Conservation (phyloP, 2,888 invertebrate species). For the Homarus gammarus region DNA sequence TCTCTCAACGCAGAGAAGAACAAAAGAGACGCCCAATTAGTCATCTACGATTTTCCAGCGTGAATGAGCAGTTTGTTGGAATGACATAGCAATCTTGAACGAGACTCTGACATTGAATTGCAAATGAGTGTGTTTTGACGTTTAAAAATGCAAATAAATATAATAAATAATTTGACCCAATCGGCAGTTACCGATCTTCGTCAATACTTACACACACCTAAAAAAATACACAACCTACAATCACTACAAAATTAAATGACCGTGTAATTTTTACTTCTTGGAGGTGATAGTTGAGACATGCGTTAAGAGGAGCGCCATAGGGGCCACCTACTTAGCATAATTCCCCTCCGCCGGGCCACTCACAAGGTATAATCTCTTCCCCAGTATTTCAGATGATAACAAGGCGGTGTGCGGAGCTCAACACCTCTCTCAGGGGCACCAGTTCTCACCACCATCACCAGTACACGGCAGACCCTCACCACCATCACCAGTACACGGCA, state of each 20-base stretch:
- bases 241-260: no score
- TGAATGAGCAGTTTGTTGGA: not conserved
- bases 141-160: no score
- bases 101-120: not conserved
- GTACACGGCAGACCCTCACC: not conserved
- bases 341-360: not conserved
- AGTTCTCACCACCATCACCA: not conserved
- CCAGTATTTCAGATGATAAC: not conserved
- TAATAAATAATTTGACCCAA: no score
- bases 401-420: not conserved
- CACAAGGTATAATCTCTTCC: not conserved
- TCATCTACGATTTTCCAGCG: not conserved
- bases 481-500: no score
- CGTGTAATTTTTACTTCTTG: not conserved
- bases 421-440: not conserved
- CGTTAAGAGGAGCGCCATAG: not conserved
- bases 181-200: no score
- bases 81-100: not conserved
- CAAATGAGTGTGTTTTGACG: no score
- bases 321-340: constrained; percentile 6
- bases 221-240: no score
- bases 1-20: no score
- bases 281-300: not conserved
- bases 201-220: no score
- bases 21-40: not conserved